Percentiles rank a stretch among this genome's conserved stretches.
phyloP scores from a whole-genome alignment of 2,113 vertebrate species.

The Sinocyclocheilus anophthalmus region DNA sequence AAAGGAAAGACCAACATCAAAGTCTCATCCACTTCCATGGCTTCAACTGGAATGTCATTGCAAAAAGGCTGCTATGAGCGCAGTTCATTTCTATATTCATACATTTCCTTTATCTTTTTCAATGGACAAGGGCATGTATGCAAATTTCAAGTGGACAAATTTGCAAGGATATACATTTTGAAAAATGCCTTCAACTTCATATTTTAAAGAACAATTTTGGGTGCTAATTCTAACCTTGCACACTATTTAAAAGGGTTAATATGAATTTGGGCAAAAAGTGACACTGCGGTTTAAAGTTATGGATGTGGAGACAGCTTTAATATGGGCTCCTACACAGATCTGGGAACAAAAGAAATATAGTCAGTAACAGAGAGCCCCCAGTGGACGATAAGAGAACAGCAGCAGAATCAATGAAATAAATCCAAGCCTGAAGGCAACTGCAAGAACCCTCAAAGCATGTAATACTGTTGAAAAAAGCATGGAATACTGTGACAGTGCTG shows the following conservation, averaged over 20 bases:
- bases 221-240: neutral
- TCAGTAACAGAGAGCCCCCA: neutral
- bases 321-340: neutral
- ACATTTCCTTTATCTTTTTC: neutral
- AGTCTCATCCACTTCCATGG: conserved; percentile 17
- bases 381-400: conserved; percentile 9
- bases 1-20: neutral
- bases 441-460: neutral
- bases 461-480: neutral
- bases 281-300: neutral
- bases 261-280: neutral
- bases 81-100: neutral
- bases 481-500: neutral
- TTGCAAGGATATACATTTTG: neutral
- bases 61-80: neutral
- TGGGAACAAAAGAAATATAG: neutral
- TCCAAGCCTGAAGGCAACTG: neutral
- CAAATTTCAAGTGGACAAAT: neutral
- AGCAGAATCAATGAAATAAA: neutral
- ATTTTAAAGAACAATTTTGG: neutral
- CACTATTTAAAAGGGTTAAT: neutral
- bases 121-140: neutral
- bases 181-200: neutral
- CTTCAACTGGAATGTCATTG: neutral
- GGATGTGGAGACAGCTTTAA: conserved; percentile 3